A percentile compares a stretch with the other conserved stretches of the same genome.
Conservation (phyloP, 2,113 vertebrate genomes). For the Thomomys bottae region DNA sequence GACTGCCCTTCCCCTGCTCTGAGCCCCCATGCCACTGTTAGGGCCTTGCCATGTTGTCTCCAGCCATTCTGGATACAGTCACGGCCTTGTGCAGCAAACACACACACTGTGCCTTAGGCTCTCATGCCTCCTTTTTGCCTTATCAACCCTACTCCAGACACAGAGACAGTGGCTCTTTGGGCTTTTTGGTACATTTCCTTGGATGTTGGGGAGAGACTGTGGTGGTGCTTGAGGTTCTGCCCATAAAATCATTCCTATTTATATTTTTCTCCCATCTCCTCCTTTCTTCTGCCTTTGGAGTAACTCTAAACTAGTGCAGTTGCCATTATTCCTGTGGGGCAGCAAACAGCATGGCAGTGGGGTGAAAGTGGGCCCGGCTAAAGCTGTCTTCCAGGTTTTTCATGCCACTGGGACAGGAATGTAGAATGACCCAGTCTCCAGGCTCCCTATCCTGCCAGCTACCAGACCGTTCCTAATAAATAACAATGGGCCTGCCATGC, state of each 20-base stretch:
- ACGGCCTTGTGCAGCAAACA: neutral
- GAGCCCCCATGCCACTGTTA: neutral
- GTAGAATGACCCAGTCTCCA: constrained; percentile 85
- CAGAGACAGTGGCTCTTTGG: neutral
- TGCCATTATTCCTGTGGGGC: constrained; percentile 76
- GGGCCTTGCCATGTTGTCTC: neutral
- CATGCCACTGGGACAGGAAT: constrained; percentile 77
- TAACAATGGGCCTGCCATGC: constrained; percentile 63
- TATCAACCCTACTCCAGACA: neutral
- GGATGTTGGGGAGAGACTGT: constrained; percentile 43
- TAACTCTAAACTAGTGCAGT: constrained; percentile 77
- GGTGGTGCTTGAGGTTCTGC: constrained; percentile 59
- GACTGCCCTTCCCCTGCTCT: too few species aligned
- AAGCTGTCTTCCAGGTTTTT: constrained; percentile 81
- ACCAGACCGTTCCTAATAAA: neutral
- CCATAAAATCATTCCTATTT: constrained; percentile 66
- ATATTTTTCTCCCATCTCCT: constrained; percentile 40
- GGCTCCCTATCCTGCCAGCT: constrained; percentile 80
- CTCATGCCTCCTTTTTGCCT: constrained; percentile 27
- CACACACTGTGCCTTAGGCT: neutral
- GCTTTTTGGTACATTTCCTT: constrained; percentile 14
- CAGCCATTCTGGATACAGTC: neutral
- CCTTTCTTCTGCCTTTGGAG: neutral
- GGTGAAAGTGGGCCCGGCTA: constrained; percentile 75
- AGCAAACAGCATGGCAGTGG: constrained; percentile 68